Evolutionary conservation across 2,888 invertebrate genomes (phyloP).

Genomic region (Xylocampa areola): DNA sequence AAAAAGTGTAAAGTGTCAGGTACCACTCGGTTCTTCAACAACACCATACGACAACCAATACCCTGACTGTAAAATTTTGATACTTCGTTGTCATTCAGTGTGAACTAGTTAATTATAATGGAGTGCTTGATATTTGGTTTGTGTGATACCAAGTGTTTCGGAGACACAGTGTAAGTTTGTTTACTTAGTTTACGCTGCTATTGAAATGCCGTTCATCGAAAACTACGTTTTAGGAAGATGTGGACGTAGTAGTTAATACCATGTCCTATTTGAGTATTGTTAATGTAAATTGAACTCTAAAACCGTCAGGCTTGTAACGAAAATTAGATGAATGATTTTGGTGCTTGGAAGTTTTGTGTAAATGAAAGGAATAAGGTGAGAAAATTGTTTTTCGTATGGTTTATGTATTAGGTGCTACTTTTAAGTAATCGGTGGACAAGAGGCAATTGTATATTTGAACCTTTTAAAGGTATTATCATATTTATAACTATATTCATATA

Average conservation of each 20-base stretch:
- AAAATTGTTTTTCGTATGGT: conserved; percentile 6
- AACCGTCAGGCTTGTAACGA: background rate
- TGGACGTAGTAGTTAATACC: conserved; percentile 1
- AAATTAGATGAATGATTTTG: background rate
- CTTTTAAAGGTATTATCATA: conserved; percentile 26
- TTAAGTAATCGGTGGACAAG: background rate
- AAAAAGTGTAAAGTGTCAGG: background rate
- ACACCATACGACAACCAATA: background rate
- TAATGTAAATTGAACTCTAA: conserved; percentile 1
- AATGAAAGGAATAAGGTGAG: conserved; percentile 2
- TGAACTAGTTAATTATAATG: conserved; percentile 14
- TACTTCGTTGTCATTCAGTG: conserved; percentile 11
- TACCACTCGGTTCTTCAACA: background rate
- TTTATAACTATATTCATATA: background rate
- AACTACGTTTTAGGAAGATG: background rate
- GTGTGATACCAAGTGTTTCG: conserved; percentile 6
- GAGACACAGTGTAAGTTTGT: background rate
- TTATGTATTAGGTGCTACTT: conserved; percentile 23
- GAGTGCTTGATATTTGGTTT: conserved; percentile 20
- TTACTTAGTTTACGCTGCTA: background rate
- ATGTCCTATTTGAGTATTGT: conserved; percentile 2
- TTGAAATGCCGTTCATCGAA: background rate
- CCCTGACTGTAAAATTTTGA: conserved; percentile 2
- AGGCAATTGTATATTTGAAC: conserved; percentile 1
- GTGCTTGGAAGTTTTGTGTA: background rate